Percentiles rank a stretch among this genome's conserved stretches.
Evolutionary conservation across 64 coral and sea anemone species (phyloP).

Genomic region (Acropora yongei): DNA sequence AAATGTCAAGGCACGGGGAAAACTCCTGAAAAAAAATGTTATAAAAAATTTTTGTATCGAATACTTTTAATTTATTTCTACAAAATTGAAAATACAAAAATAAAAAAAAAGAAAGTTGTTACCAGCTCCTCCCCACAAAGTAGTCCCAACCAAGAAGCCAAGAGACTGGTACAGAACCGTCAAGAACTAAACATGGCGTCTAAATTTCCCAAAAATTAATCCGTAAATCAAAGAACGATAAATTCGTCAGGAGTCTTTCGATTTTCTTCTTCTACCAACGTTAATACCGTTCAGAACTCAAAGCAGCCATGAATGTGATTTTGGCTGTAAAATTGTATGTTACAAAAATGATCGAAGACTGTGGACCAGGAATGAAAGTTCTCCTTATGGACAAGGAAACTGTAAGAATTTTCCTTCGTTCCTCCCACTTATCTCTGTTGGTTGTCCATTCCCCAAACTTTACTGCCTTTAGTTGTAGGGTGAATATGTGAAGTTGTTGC

Average conservation of each 20-base stretch:
- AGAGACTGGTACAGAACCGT: constrained; percentile 40
- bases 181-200: constrained; percentile 86
- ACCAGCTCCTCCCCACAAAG: too few species aligned
- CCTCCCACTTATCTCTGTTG: too few species aligned
- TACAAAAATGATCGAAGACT: constrained; percentile 94
- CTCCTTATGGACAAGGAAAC: constrained; percentile 99
- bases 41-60: too few species aligned
- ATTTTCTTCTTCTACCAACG: background rate
- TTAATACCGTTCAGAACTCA: background rate
- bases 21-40: background rate
- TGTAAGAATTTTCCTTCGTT: constrained; percentile 25
- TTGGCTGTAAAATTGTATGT: constrained; percentile 98
- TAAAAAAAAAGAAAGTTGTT: too few species aligned
- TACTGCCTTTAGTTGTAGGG: too few species aligned
- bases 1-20: background rate
- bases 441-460: too few species aligned
- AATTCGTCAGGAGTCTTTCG: background rate
- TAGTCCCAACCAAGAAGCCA: too few species aligned
- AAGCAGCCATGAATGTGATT: constrained; percentile 90
- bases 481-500: too few species aligned
- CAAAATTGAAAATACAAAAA: too few species aligned
- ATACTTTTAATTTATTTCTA: too few species aligned
- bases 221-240: background rate
- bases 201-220: constrained; percentile 4
- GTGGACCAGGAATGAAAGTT: constrained; percentile 96